Evolutionary conservation across 2,888 invertebrate species (phyloP), one percentile per base, ranked within the genome.

Genomic region (Baronia brevicornis): DNA sequence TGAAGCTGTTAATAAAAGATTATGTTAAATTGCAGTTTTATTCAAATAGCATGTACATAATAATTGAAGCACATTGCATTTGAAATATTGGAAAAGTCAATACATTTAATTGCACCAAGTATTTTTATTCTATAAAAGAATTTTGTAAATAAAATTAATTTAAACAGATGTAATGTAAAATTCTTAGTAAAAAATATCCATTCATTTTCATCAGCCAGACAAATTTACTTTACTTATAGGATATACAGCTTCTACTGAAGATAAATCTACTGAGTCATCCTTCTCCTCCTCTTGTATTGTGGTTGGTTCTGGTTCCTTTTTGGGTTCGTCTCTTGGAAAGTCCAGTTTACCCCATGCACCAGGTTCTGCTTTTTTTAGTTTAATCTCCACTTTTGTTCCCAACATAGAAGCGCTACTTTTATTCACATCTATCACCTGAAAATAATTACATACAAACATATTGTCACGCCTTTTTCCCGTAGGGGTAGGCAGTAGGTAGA

Each of bases 361-460:
- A 0, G 92, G 88, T 54, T 95, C 95, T 0, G 89, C 91, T 74
- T 98, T 98, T 48, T 89, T 91, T 58, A 98, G 70, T 59, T 92
- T 95, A 11, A 98, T 91, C 79, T 98, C 98, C 14, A 97, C 89
- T 87, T 98, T 98, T 6, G 95, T 91, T 6, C 92, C 91, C 51
- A 91, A 84, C 92, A 97, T 93, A 20, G 89, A 89, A 0, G 90
- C 94, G 43, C 80, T 86, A 56, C 94, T 91, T 31, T 86, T 86
- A 20, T 82, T 84, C 1, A 94, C 88, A 57, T 91, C 88, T 20
- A 97, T 87, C 14, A 95, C 86, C 97, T 97, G 66, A 15, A 86
- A 54, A n/a, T n/a, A n/a, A n/a, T n/a, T n/a, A n/a, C 40, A 12
- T 34, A 29, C 32, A 11, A 23, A 26, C 8, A 28, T 21, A 37